Base-by-base conservation (phyloP, 2,113 vertebrate genomes). In the Dipodomys stephensi region DNA sequence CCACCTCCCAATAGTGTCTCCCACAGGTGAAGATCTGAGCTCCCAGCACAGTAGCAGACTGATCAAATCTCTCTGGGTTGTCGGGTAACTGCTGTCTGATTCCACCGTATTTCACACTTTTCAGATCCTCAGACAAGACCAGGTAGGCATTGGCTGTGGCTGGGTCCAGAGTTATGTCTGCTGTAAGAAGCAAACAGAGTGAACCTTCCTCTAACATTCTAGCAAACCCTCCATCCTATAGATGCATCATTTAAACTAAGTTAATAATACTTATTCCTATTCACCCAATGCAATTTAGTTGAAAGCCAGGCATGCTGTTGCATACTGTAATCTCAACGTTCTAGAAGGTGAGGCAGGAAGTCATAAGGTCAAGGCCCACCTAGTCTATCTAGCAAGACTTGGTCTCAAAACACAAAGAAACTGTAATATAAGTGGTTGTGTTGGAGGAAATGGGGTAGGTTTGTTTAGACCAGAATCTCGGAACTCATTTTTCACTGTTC, bases 1-100 rank as follows among this genome's bases (percentile, higher is more conserved):
- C 97, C 82, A 98, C 67, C 67, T 98, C 98, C 98, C 98, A 98
- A 77, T 97, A 98, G 81, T 98, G 98, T 28, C 97, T 97, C 67
- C 98, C 98, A 0, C 87, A 65, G 0, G 39, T 93, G 95, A 98
- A 98, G 0, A 96, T 88, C 92, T 53, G 86, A 1, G 94, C 79
- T 22, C 97, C 98, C 93, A 98, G n/a, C 20, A 98, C 77, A 0
- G 97, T 95, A 18, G 88, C 74, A 57, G 94, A 97, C 81, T 90
- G 87, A 0, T 49, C 97, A 74, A 98, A 98, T 11, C 97, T 96
- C 46, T 90, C 90, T 1, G 97, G 87, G 72, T 22, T 97, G 65
- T 98, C 93, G 0, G 92, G 95, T 35, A 97, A 9, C 16, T 73
- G 57, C 22, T 88, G 78, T 1, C 28, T 6, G 28, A 4, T 7